A percentile compares a stretch with the other conserved stretches of the same genome.
These are phyloP conservation scores for Leucoraja erinaceus DNA, from an alignment of 2,113 vertebrate species.

Conservation along the genomic window DNA sequence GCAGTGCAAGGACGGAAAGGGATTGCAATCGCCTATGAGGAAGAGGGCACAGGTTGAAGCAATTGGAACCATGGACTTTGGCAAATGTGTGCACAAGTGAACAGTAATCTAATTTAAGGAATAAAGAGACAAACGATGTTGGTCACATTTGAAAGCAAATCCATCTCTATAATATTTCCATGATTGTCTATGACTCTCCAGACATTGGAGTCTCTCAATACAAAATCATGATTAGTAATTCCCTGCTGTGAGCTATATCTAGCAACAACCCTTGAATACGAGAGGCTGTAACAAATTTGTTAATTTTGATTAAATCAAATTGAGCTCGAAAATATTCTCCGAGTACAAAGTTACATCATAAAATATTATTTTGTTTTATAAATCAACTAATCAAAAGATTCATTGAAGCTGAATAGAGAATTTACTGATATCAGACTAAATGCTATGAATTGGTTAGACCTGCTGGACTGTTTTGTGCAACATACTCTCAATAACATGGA, in stretches of 20 bases:
- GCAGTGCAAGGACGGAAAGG: conserved; percentile 77
- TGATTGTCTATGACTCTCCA: not conserved
- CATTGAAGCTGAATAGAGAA: not conserved
- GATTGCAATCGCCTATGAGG: conserved; percentile 90
- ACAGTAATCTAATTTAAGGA: not conserved
- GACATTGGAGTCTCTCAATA: not conserved
- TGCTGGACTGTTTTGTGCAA: no score
- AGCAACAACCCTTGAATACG: not conserved
- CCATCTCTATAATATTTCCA: not conserved
- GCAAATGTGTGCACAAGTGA: not conserved
- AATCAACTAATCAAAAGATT: not conserved
- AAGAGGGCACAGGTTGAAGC: conserved; percentile 57
- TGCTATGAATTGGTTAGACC: no score
- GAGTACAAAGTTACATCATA: not conserved
- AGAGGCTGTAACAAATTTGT: not conserved
- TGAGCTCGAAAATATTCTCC: not conserved
- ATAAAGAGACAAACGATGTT: not conserved
- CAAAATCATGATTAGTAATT: not conserved
- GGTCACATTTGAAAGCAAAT: not conserved
- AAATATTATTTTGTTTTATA: not conserved
- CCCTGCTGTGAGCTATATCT: not conserved
- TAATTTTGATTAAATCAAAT: not conserved
- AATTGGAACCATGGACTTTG: not conserved
- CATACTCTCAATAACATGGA: not conserved
- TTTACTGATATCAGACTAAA: not conserved